These are phyloP conservation scores for Andrena praecox DNA, from an alignment of 2,888 invertebrate species.

Conservation along the genomic window DNA sequence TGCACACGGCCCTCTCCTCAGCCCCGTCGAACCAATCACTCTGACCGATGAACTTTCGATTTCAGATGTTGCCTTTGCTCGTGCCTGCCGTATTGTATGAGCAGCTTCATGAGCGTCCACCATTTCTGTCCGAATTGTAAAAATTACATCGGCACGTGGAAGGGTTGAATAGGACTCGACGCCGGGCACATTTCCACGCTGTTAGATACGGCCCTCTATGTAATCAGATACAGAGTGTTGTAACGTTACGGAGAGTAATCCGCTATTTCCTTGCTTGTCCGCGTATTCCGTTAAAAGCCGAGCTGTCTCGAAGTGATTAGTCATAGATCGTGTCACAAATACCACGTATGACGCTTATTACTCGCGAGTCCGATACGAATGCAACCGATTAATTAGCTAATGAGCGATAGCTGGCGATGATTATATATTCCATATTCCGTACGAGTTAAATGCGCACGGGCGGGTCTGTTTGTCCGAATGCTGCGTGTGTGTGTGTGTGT, in stretches of 20 bases:
- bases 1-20: not conserved
- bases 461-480: not conserved
- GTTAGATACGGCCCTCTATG: constrained; percentile 37
- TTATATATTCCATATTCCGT: constrained; percentile 36
- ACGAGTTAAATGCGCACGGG: not conserved
- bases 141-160: constrained; percentile 85
- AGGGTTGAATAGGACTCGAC: constrained; percentile 76
- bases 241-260: constrained; percentile 40
- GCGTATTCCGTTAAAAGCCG: constrained; percentile 24
- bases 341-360: constrained; percentile 61
- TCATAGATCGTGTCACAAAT: constrained; percentile 44
- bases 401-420: constrained; percentile 24
- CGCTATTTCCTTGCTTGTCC: constrained; percentile 41
- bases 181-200: constrained; percentile 20
- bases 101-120: constrained; percentile 85
- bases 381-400: constrained; percentile 20
- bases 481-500: not conserved
- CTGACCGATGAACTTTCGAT: constrained; percentile 49
- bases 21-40: not conserved
- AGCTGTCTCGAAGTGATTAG: constrained; percentile 31
- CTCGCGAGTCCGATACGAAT: constrained; percentile 31
- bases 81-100: constrained; percentile 86
- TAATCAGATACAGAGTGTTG: constrained; percentile 43
- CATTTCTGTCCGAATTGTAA: constrained; percentile 86
- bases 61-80: constrained; percentile 86